These are phyloP conservation scores for Ctenodactylus gundi DNA, from an alignment of 2,113 vertebrate genomes.

Conservation along the genomic window DNA sequence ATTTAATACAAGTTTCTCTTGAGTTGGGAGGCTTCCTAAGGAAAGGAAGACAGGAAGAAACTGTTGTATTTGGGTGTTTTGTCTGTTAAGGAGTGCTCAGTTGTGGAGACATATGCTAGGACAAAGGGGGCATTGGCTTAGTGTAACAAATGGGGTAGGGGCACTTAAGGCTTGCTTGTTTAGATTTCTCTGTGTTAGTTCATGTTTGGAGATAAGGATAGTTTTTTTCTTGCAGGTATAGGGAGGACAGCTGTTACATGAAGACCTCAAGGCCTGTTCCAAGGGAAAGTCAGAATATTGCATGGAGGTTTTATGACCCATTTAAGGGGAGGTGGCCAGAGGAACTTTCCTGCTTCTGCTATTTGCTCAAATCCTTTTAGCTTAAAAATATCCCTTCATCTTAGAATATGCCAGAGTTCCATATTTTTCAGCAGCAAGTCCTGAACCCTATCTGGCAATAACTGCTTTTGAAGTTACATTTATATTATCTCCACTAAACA, in stretches of 20 bases:
- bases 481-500: neutral
- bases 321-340: neutral
- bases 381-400: neutral
- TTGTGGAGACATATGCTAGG: neutral
- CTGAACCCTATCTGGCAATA: neutral
- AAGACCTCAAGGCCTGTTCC: neutral
- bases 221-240: neutral
- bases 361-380: neutral
- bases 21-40: neutral
- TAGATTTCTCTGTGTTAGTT: neutral
- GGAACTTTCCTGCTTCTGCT: neutral
- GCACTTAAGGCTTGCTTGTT: neutral
- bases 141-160: neutral
- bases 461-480: slow-evolving; percentile 36
- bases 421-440: neutral
- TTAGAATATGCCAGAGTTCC: neutral
- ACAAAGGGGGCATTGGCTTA: neutral
- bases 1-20: neutral
- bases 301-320: neutral
- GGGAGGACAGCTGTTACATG: neutral
- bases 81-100: neutral
- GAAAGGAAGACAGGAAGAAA: neutral
- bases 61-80: neutral
- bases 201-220: neutral
- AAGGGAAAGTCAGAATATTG: neutral